Evolutionary conservation across 2,888 invertebrate genomes (phyloP).

Genomic region (Stictocephala bisonia): DNA sequence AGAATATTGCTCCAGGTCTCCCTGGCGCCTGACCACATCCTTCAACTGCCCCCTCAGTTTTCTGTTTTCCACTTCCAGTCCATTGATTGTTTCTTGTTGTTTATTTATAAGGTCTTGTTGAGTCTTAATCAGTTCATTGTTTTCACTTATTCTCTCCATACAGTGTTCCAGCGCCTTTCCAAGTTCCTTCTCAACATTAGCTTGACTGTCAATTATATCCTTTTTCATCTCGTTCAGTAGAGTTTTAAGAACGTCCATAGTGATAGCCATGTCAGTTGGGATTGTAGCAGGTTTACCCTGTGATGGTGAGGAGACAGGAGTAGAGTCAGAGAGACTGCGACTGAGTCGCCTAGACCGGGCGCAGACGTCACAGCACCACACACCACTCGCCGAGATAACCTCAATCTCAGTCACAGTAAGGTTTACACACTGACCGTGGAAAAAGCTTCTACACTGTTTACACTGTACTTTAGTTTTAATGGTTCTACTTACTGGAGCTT

Average conservation of each 20-base stretch:
- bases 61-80: not conserved
- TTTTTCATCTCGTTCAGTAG: not conserved
- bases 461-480: not conserved
- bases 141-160: slow-evolving; percentile 9
- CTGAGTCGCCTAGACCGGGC: not conserved
- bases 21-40: not conserved
- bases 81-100: not conserved
- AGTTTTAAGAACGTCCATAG: not conserved
- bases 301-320: too few relatives aligned
- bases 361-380: slow-evolving; percentile 21
- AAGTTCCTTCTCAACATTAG: slow-evolving; percentile 1
- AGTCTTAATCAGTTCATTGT: not conserved
- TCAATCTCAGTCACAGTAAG: not conserved
- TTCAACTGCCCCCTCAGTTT: not conserved
- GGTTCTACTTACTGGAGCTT: not conserved
- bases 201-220: slow-evolving; percentile 17
- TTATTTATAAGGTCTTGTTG: slow-evolving; percentile 23
- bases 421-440: slow-evolving; percentile 2
- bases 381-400: not conserved
- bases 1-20: slow-evolving; percentile 17
- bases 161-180: not conserved
- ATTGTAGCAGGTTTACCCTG: not conserved
- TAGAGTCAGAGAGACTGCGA: slow-evolving; percentile 1
- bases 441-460: not conserved
- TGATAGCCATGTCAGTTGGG: not conserved